phyloP scores from a whole-genome alignment of 2,888 invertebrate genomes.

The Crocallis elinguaria region DNA sequence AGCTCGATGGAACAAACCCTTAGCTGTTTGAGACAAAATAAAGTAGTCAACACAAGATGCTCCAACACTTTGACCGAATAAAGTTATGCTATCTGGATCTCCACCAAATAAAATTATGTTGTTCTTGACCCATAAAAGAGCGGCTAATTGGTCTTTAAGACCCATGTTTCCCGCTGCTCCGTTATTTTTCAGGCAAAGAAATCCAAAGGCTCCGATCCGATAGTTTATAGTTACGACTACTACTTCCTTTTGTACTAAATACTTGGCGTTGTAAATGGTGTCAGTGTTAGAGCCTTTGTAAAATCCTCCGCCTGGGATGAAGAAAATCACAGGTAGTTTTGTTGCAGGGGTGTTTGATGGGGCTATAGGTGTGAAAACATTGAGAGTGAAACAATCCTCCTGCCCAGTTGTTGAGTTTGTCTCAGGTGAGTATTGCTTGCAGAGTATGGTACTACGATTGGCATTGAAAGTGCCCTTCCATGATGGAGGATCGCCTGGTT shows the following conservation, averaged over 20 bases:
- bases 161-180: slow-evolving; percentile 59
- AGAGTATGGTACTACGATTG: slow-evolving; percentile 33
- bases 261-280: slow-evolving; percentile 51
- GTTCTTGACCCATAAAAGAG: slow-evolving; percentile 56
- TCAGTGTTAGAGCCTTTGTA: slow-evolving; percentile 49
- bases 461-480: slow-evolving; percentile 46
- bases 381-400: slow-evolving; percentile 58
- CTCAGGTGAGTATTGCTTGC: slow-evolving; percentile 39
- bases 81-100: slow-evolving; percentile 54
- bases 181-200: slow-evolving; percentile 52
- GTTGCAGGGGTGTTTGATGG: slow-evolving; percentile 35
- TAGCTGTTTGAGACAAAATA: slow-evolving; percentile 45
- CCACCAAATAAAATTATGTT: slow-evolving; percentile 60
- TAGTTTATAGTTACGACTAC: slow-evolving; percentile 59
- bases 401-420: slow-evolving; percentile 36
- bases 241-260: slow-evolving; percentile 51
- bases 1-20: slow-evolving; percentile 53
- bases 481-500: slow-evolving; percentile 44
- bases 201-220: slow-evolving; percentile 58
- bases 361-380: slow-evolving; percentile 59
- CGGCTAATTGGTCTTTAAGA: slow-evolving; percentile 59
- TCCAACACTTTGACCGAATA: slow-evolving; percentile 61
- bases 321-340: slow-evolving; percentile 53
- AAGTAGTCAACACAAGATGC: slow-evolving; percentile 48
- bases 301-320: slow-evolving; percentile 56